phyloP scores from a whole-genome alignment of 2,113 vertebrate genomes.

The Elachura formosa region DNA sequence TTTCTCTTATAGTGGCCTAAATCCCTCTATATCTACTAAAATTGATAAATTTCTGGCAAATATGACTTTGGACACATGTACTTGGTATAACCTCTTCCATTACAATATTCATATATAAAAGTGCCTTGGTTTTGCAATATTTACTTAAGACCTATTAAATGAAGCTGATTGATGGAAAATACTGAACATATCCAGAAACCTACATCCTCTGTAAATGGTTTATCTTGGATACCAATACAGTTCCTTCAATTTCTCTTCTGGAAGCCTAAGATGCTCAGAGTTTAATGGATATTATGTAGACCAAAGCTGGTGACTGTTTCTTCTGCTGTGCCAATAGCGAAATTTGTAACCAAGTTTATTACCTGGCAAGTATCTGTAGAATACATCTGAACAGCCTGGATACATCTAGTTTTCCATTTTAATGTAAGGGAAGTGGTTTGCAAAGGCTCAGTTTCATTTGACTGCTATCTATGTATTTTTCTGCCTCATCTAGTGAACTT shows the following conservation, averaged over 20 bases:
- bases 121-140: neutral
- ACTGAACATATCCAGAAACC: neutral
- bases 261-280: neutral
- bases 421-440: neutral
- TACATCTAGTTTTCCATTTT: neutral
- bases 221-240: neutral
- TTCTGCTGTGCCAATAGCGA: neutral
- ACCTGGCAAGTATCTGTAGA: neutral
- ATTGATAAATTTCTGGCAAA: neutral
- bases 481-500: neutral
- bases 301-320: neutral
- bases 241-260: neutral
- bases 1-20: neutral
- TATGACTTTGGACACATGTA: neutral
- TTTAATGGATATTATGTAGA: neutral
- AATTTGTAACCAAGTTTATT: neutral
- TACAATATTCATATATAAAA: neutral
- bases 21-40: neutral
- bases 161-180: neutral
- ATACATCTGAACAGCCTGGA: neutral
- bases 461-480: neutral
- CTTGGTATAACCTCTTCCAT: neutral
- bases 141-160: neutral
- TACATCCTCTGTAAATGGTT: neutral
- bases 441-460: neutral